Evolutionary conservation across 2,113 vertebrate species (phyloP).

Genomic region (Glaucomys volans): DNA sequence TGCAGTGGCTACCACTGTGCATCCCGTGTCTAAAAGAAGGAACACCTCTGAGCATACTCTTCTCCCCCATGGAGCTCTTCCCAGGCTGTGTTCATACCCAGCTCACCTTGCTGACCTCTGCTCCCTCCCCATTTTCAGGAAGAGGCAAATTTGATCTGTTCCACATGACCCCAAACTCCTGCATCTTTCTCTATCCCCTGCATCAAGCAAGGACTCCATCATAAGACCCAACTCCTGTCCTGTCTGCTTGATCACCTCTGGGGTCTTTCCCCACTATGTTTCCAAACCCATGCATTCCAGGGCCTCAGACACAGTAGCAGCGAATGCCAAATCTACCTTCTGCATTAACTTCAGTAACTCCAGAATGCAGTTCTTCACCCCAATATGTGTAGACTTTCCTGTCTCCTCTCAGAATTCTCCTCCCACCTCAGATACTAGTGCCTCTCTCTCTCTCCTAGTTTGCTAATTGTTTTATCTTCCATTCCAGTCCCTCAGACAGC

Average conservation of each 20-base stretch:
- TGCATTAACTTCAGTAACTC: neutral
- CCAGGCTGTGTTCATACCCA: neutral
- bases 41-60: fast-evolving
- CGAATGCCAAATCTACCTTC: too few relatives aligned
- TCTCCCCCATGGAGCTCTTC: neutral
- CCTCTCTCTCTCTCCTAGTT: neutral
- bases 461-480: neutral
- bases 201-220: constrained; percentile 51
- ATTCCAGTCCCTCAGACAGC: neutral
- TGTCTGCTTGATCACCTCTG: constrained; percentile 79
- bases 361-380: fast-evolving
- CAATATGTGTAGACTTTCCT: constrained; percentile 46
- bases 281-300: constrained; percentile 82
- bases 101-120: neutral
- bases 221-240: constrained; percentile 67
- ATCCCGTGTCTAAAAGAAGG: neutral
- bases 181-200: neutral
- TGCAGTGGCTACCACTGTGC: neutral
- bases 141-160: neutral
- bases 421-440: neutral
- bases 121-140: too few relatives aligned
- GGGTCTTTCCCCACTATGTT: neutral
- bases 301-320: too few relatives aligned
- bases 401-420: neutral
- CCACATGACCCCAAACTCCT: neutral